Percentiles rank a stretch among this genome's conserved stretches.
Conservation (phyloP, 92 coral and sea anemone species). For the Muricea muricata region DNA sequence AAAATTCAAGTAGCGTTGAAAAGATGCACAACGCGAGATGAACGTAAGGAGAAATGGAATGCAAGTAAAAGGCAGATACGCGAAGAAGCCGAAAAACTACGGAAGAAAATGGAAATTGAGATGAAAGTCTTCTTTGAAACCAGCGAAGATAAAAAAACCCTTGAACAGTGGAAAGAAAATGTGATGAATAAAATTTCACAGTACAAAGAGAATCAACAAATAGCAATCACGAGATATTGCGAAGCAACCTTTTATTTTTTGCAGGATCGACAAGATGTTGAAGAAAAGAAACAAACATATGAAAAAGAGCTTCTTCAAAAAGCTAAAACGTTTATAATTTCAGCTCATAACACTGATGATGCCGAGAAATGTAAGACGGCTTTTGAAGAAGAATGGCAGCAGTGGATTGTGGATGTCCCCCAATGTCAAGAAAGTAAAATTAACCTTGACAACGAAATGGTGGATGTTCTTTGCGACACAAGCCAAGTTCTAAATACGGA, state of each 20-base stretch:
- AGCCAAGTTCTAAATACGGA: not conserved
- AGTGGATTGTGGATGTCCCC: slow-evolving; percentile 5
- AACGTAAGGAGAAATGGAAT: not conserved
- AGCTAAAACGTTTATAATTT: slow-evolving; percentile 16
- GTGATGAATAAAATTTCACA: not conserved
- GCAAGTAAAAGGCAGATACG: not conserved
- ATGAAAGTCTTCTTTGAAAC: slow-evolving; percentile 29
- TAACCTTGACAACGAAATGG: not conserved
- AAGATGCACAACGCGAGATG: not conserved
- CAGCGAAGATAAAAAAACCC: slow-evolving; percentile 23
- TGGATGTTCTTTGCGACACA: not conserved
- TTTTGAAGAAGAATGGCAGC: slow-evolving; percentile 5
- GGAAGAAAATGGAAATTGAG: not conserved
- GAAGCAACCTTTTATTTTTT: not conserved
- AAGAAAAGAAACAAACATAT: not conserved
- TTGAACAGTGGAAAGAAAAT: slow-evolving; percentile 32
- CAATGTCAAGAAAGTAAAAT: not conserved
- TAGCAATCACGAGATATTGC: not conserved
- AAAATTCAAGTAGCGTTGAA: not conserved
- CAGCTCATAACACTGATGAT: slow-evolving; percentile 7
- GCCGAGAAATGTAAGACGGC: not conserved
- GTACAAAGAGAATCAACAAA: not conserved
- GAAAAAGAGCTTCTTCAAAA: slow-evolving; percentile 13
- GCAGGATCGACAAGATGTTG: slow-evolving; percentile 25
- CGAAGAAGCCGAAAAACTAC: not conserved